These are phyloP conservation scores for Rhopalosiphum nymphaeae DNA, from an alignment of 2,888 invertebrate genomes.

Conservation along the genomic window DNA sequence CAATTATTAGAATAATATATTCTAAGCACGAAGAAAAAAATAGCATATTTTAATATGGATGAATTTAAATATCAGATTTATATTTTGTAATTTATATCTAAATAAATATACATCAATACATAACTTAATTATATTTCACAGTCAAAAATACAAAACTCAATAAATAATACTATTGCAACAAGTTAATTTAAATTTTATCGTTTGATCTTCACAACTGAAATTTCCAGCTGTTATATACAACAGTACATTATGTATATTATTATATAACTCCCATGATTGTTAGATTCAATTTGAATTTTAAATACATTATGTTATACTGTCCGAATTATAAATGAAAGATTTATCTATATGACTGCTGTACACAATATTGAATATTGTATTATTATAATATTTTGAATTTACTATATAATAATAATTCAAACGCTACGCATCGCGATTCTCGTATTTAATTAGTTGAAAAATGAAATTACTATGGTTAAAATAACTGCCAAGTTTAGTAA, in stretches of 20 bases:
- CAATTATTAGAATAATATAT: neutral
- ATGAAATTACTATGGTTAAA: neutral
- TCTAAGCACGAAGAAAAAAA: neutral
- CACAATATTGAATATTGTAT: neutral
- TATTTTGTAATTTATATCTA: neutral
- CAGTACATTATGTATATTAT: neutral
- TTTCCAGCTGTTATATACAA: neutral
- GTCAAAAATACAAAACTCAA: neutral
- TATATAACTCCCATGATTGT: neutral
- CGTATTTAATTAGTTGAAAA: neutral
- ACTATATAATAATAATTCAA: neutral
- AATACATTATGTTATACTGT: neutral
- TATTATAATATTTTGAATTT: neutral
- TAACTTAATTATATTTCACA: neutral
- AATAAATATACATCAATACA: neutral
- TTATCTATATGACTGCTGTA: neutral
- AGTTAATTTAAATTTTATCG: neutral
- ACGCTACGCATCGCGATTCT: neutral
- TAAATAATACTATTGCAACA: neutral
- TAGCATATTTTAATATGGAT: neutral
- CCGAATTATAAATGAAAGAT: neutral
- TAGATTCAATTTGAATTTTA: neutral
- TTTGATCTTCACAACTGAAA: neutral
- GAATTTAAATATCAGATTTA: neutral
- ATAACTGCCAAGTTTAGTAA: constrained; percentile 29